phyloP scores from a whole-genome alignment of 2,797 vertebrate species.

The Agapornis canus region DNA sequence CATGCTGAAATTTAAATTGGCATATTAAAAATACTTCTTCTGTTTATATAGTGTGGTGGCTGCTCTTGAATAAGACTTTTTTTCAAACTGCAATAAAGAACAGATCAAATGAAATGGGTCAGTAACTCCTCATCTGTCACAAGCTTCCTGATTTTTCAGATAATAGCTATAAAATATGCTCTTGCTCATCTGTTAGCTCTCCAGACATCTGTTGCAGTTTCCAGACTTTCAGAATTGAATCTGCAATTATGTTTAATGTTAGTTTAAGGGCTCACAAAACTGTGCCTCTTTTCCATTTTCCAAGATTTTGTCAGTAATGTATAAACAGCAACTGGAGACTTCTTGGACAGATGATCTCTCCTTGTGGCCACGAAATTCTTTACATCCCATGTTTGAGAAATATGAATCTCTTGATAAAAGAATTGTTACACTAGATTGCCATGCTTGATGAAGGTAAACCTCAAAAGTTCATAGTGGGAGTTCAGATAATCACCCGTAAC shows the following conservation, averaged over 20 bases:
- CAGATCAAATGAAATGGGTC: constrained; percentile 19
- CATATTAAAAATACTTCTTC: not conserved
- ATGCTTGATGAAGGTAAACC: not conserved
- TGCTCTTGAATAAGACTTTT: not conserved
- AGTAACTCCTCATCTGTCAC: not conserved
- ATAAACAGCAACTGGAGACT: not conserved
- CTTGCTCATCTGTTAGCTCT: not conserved
- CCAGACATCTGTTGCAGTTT: constrained; percentile 1
- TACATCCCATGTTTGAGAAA: not conserved
- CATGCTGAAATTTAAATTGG: not conserved
- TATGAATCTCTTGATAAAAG: not conserved
- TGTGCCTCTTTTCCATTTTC: not conserved
- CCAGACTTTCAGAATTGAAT: constrained; percentile 9
- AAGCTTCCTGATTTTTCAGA: constrained; percentile 3
- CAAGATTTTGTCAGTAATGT: not conserved
- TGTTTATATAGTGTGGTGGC: not conserved
- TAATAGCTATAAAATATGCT: not conserved
- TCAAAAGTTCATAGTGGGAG: not conserved
- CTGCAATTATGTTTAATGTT: not conserved
- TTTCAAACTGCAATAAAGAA: constrained; percentile 7
- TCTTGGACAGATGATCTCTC: not conserved
- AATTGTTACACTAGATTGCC: not conserved
- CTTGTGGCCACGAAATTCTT: not conserved
- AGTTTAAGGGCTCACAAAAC: not conserved
- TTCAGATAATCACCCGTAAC: not conserved